Conservation (phyloP, 2,888 invertebrate genomes). For the Eubasilissa splendida region DNA sequence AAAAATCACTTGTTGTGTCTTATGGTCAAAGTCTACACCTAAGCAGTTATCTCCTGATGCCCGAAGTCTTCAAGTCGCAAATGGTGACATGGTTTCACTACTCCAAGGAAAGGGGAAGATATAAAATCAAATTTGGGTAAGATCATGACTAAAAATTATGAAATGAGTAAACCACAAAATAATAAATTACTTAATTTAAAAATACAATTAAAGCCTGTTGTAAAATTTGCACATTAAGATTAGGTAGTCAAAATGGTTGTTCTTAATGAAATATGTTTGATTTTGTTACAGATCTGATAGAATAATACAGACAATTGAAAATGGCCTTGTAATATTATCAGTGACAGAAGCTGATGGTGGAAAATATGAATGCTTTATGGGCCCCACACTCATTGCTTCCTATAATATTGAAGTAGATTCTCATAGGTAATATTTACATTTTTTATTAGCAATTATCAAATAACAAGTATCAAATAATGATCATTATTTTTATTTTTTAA, state of each 20-base stretch:
- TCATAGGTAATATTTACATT: constrained; percentile 64
- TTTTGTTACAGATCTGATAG: constrained; percentile 68
- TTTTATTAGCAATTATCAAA: not conserved
- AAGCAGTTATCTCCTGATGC: constrained; percentile 72
- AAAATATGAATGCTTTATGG: constrained; percentile 75
- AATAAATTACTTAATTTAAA: not conserved
- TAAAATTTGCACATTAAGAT: too few species aligned
- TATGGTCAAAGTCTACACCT: constrained; percentile 77
- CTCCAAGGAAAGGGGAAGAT: constrained; percentile 72
- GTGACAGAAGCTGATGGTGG: constrained; percentile 75
- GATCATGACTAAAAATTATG: constrained; percentile 57
- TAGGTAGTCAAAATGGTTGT: not conserved
- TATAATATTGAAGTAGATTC: constrained; percentile 76
- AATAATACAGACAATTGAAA: constrained; percentile 74
- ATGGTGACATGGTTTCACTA: constrained; percentile 72
- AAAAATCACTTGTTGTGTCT: constrained; percentile 74
- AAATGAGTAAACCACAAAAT: not conserved
- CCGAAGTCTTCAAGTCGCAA: constrained; percentile 70
- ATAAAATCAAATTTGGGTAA: constrained; percentile 74
- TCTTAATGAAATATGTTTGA: constrained; percentile 5
- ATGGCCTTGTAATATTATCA: constrained; percentile 74
- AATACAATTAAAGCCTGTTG: not conserved
- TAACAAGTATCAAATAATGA: not conserved
- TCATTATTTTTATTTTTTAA: too few species aligned
- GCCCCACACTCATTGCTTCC: constrained; percentile 72